phyloP scores from a whole-genome alignment of 2,888 invertebrate species.

The Acrobasis consociella region DNA sequence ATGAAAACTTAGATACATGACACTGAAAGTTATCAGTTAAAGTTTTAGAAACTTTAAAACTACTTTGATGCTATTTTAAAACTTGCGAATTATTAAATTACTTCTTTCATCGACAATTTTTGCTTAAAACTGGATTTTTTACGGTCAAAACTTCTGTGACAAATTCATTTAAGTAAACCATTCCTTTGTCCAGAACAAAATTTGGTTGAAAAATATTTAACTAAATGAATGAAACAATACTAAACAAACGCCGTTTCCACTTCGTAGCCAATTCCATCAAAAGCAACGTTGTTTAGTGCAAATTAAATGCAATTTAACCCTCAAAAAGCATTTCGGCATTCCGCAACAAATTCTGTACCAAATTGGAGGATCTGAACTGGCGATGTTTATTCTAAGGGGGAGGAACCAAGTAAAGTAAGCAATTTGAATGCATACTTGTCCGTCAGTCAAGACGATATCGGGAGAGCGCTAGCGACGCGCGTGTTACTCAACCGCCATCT shows the following conservation, averaged over 20 bases:
- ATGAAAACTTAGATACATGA: too few relatives aligned
- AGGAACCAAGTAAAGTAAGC: constrained; percentile 84
- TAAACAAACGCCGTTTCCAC: constrained; percentile 29
- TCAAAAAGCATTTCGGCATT: constrained; percentile 76
- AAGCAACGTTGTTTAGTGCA: constrained; percentile 69
- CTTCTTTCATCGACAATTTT: too few relatives aligned
- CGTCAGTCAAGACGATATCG: constrained; percentile 87
- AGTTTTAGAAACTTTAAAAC: too few relatives aligned
- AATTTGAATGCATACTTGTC: constrained; percentile 89
- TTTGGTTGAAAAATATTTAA: constrained; percentile 14
- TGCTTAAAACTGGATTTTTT: not conserved
- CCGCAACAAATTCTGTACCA: constrained; percentile 79
- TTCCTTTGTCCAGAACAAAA: not conserved
- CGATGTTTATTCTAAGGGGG: constrained; percentile 72
- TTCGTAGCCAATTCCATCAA: constrained; percentile 33
- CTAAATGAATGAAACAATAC: constrained; percentile 20
- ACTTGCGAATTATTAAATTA: too few relatives aligned
- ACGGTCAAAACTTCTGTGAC: not conserved
- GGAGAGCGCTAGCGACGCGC: constrained; percentile 38
- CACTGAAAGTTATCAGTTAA: too few relatives aligned
- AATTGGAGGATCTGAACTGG: constrained; percentile 72
- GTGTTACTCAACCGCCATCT: constrained; percentile 35
- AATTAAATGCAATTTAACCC: constrained; percentile 81
- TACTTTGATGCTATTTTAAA: too few relatives aligned
- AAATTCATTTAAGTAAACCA: not conserved